Base-by-base conservation (phyloP, 2,113 vertebrate species). In the Rhizomys pruinosus region DNA sequence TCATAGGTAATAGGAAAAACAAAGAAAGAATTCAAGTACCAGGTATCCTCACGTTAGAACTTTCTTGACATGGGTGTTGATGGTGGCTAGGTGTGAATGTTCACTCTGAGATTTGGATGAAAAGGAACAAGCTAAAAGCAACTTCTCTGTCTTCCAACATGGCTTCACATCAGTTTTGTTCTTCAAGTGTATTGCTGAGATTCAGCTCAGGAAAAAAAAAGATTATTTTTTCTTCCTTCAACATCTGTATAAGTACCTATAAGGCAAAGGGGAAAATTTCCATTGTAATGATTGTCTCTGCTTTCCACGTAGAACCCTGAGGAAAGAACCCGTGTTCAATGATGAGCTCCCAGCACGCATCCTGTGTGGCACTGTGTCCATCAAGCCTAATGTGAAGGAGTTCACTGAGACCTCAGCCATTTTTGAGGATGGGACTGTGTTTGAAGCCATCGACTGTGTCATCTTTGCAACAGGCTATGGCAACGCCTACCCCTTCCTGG, bases 401-500 rank as follows among this genome's bases (percentile, higher is more conserved):
- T 99, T 99, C 96, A 98, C 95, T 10, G 98, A 98, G 69, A 98
- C 98, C 0, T 98, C 98, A 0, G 97, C 98, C 25, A 84, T 98
- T 9, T 99, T 99, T 97, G 98, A 99, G 84, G 99, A 99, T n/a
- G 98, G 98, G 2, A 98, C 98, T 0, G 57, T 96, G 73, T 98
- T 99, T 97, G 97, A 99, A 15, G 95, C 97, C 22, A 97, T 99
- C 0, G 98, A 99, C 72, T 97, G 76, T 9, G 97, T 99, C 76
- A 95, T 99, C 86, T 99, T 99, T 68, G 99, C 99, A 86, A 99
- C 99, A 15, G 99, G 99, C 73, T 99, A 99, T 90, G 74, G 61
- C 10, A 94, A 79, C 74, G 91, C 34, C 9, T 99, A 99, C 78
- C 97, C 98, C 2, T 99, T 99, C 91, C 97, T 99, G 82, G 91